phyloP scores from a whole-genome alignment of 2,113 vertebrate species.

The Deroptyus accipitrinus region DNA sequence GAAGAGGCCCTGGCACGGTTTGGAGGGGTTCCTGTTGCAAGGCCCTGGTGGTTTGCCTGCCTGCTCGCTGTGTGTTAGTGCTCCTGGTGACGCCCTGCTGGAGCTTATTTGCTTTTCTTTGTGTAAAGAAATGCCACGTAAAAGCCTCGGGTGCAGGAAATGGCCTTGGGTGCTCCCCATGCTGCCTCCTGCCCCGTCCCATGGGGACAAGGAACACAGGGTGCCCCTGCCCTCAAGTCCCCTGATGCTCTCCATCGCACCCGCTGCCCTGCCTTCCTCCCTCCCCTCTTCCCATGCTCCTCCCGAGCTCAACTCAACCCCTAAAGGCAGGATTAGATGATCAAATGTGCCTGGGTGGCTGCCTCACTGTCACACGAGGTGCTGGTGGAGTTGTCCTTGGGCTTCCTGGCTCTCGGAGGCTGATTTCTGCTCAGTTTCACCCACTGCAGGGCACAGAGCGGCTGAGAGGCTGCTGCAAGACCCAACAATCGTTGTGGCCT shows the following conservation, averaged over 20 bases:
- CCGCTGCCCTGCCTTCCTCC: neutral
- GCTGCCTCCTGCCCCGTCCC: neutral
- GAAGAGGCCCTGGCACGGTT: rapidly evolving
- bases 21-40: neutral
- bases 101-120: conserved; percentile 19
- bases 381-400: neutral
- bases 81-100: neutral
- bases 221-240: neutral
- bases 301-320: neutral
- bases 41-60: neutral
- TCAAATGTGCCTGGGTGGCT: neutral
- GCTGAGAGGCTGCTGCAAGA: neutral
- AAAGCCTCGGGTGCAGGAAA: neutral
- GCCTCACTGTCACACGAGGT: rapidly evolving
- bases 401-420: neutral
- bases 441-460: rapidly evolving
- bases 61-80: neutral
- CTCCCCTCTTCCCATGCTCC: neutral
- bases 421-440: neutral
- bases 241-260: rapidly evolving
- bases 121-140: conserved; percentile 4
- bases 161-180: neutral
- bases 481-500: rapidly evolving
- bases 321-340: neutral
- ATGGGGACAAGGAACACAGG: neutral